phyloP scores from a whole-genome alignment of 2,888 invertebrate species.

The Busseola fusca region DNA sequence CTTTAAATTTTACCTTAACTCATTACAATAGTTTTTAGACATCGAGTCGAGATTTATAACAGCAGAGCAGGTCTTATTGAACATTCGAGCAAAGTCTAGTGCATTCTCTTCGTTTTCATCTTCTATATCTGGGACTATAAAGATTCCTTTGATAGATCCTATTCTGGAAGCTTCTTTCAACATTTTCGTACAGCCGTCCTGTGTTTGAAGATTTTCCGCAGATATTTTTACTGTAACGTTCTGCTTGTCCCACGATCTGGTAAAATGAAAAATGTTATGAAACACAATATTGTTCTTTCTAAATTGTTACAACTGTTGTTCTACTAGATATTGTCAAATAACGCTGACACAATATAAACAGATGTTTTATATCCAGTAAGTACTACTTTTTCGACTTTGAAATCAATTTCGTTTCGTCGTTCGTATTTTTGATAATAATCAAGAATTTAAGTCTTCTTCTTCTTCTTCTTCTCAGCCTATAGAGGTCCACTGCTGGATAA shows the following conservation, averaged over 20 bases:
- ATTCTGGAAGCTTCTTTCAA: slow-evolving; percentile 68
- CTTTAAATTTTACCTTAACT: slow-evolving; percentile 68
- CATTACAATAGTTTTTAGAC: slow-evolving; percentile 68
- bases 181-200: slow-evolving; percentile 67
- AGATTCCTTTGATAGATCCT: slow-evolving; percentile 73
- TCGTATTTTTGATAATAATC: neutral
- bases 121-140: slow-evolving; percentile 65
- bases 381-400: neutral
- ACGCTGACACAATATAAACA: neutral
- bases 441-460: neutral
- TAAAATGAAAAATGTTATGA: slow-evolving; percentile 36
- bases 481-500: too few species aligned
- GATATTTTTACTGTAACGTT: slow-evolving; percentile 68
- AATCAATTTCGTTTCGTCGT: neutral
- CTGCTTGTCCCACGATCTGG: slow-evolving; percentile 69
- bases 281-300: slow-evolving; percentile 9
- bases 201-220: slow-evolving; percentile 68
- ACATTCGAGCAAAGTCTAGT: slow-evolving; percentile 61
- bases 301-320: slow-evolving; percentile 1
- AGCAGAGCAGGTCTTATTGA: slow-evolving; percentile 65
- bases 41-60: slow-evolving; percentile 72
- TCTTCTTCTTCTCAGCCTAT: too few species aligned
- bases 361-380: neutral
- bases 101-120: slow-evolving; percentile 51
- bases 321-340: slow-evolving; percentile 5